A percentile compares a stretch with the other conserved stretches of the same genome.
These are phyloP conservation scores for Hypomecis atomaria DNA, from an alignment of 2,888 invertebrate genomes.

Conservation along the genomic window DNA sequence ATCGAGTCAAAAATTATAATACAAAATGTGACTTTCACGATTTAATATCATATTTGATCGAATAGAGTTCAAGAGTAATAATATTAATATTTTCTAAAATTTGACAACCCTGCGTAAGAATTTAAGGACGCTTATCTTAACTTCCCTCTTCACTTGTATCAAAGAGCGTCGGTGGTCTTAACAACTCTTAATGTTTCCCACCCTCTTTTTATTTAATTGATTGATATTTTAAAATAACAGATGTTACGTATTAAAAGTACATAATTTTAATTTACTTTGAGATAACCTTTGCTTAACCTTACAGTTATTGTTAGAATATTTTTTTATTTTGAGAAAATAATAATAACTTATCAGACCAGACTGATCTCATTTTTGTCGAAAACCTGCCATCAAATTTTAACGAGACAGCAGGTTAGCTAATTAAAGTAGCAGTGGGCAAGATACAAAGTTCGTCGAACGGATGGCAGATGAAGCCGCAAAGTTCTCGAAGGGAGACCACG, in stretches of 20 bases:
- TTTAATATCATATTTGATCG: not conserved
- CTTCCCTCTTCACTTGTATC: constrained; percentile 41
- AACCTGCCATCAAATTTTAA: too few species aligned
- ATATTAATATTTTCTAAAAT: not conserved
- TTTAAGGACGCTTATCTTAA: constrained; percentile 53
- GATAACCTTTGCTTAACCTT: not conserved
- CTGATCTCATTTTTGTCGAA: too few species aligned
- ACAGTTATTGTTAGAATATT: too few species aligned
- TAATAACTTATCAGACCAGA: too few species aligned
- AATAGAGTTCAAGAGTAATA: not conserved
- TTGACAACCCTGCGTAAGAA: constrained; percentile 53
- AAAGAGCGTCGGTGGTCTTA: constrained; percentile 42
- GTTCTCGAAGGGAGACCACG: too few species aligned
- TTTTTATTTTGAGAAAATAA: too few species aligned
- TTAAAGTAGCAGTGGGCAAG: too few species aligned
- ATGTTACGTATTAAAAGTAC: not conserved
- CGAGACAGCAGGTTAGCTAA: too few species aligned
- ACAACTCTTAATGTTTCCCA: constrained; percentile 44
- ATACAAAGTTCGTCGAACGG: too few species aligned
- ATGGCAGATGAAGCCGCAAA: too few species aligned
- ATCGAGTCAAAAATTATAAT: too few species aligned
- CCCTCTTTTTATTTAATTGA: constrained; percentile 42
- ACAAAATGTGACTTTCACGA: too few species aligned
- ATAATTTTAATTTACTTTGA: not conserved
- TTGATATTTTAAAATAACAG: constrained; percentile 13